Percentiles rank a stretch among this genome's conserved stretches.
Evolutionary conservation across 2,888 invertebrate genomes (phyloP).

Genomic region (Synanthedon myopaeformis): DNA sequence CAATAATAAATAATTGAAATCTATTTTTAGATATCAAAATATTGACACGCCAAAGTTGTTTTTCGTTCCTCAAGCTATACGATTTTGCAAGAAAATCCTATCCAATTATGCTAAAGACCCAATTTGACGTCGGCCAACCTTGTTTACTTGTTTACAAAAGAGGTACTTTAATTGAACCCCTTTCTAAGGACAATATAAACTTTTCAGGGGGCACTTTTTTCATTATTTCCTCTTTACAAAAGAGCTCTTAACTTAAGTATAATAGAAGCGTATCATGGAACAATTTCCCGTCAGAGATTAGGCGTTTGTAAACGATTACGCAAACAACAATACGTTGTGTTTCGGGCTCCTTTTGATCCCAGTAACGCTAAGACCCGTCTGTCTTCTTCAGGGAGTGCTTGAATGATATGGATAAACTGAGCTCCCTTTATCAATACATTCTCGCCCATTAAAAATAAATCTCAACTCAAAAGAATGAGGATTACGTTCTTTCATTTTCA

Average conservation of each 20-base stretch:
- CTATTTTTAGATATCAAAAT: neutral
- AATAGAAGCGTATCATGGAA: conserved; percentile 37
- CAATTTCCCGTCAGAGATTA: conserved; percentile 53
- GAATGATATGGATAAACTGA: neutral
- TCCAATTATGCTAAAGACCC: conserved; percentile 47
- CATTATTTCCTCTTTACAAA: conserved; percentile 22
- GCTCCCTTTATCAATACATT: neutral
- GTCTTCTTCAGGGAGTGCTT: neutral
- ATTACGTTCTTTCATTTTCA: neutral
- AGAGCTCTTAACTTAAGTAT: conserved; percentile 20
- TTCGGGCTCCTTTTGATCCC: neutral
- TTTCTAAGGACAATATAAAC: conserved; percentile 21
- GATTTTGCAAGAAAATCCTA: conserved; percentile 31
- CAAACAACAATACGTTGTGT: conserved; percentile 16
- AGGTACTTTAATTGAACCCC: conserved; percentile 36
- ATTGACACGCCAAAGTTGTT: conserved; percentile 1
- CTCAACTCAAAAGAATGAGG: neutral
- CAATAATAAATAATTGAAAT: no score
- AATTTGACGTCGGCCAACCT: conserved; percentile 30
- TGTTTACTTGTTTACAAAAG: conserved; percentile 40
- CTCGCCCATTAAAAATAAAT: neutral
- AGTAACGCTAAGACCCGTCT: neutral
- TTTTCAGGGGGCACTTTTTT: conserved; percentile 21
- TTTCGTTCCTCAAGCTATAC: conserved; percentile 15
- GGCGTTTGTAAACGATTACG: conserved; percentile 26